These are phyloP conservation scores for Bilobella aurantiaca DNA, from an alignment of 1,140 invertebrate genomes.

Conservation along the genomic window DNA sequence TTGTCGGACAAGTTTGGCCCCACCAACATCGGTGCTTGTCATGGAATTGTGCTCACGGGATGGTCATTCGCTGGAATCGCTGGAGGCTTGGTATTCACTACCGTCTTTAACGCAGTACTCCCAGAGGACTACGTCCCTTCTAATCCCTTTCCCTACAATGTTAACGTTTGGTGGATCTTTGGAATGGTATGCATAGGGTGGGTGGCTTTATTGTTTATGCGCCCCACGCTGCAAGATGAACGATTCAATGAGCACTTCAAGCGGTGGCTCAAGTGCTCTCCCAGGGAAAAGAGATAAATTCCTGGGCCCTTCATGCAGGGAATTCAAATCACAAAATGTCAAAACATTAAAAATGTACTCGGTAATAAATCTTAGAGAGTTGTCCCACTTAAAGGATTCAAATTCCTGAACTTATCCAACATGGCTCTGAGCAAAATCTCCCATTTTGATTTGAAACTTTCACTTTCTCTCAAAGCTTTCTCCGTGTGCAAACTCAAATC, in stretches of 20 bases:
- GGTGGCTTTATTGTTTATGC: conserved; percentile 14
- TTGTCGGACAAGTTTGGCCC: conserved; percentile 29
- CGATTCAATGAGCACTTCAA: background rate
- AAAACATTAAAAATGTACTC: too few relatives aligned
- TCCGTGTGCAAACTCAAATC: too few relatives aligned
- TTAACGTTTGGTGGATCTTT: conserved; percentile 29
- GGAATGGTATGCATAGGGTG: conserved; percentile 19
- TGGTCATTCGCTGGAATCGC: conserved; percentile 28
- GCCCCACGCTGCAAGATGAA: conserved; percentile 15
- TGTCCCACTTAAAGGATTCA: too few relatives aligned
- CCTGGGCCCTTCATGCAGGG: too few relatives aligned
- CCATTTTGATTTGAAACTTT: too few relatives aligned
- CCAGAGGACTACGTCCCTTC: background rate
- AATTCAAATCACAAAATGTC: too few relatives aligned
- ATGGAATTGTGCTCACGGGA: conserved; percentile 30
- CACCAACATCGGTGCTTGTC: conserved; percentile 24
- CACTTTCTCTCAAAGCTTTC: too few relatives aligned
- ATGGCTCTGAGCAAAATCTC: too few relatives aligned
- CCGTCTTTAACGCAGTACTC: conserved; percentile 16
- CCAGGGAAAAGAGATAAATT: background rate
- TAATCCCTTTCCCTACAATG: conserved; percentile 25
- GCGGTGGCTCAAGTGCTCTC: background rate
- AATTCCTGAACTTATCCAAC: too few relatives aligned
- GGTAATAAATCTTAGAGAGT: too few relatives aligned
- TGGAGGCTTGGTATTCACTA: conserved; percentile 27